Percentiles rank a stretch among this genome's conserved stretches.
phyloP scores from a whole-genome alignment of 2,797 vertebrate species.

The Pipistrellus pipistrellus region DNA sequence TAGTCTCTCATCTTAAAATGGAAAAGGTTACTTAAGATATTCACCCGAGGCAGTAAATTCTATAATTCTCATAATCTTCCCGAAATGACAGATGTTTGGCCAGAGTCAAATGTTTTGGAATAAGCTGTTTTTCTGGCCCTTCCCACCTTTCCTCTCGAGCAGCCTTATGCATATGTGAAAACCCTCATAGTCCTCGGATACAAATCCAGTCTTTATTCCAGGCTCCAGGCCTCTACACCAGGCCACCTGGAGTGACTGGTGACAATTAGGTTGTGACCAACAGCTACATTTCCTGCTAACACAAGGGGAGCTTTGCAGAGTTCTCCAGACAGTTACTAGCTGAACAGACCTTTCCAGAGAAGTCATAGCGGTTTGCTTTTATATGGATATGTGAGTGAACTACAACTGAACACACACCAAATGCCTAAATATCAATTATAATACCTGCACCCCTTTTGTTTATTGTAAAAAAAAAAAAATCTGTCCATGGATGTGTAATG shows the following conservation, averaged over 20 bases:
- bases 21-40: conserved; percentile 68
- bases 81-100: conserved; percentile 72
- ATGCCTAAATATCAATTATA: background rate
- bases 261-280: conserved; percentile 50
- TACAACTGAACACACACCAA: conserved; percentile 1
- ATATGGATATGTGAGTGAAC: background rate
- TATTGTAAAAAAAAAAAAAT: conserved; percentile 15
- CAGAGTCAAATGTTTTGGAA: conserved; percentile 62
- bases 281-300: conserved; percentile 26
- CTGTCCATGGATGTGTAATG: background rate
- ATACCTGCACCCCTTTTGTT: background rate
- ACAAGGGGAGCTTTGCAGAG: conserved; percentile 41
- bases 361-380: conserved; percentile 23
- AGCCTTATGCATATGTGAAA: conserved; percentile 50
- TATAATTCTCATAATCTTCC: conserved; percentile 63
- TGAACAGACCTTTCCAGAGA: background rate
- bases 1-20: conserved; percentile 51
- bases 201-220: background rate
- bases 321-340: background rate
- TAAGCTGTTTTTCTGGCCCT: conserved; percentile 31
- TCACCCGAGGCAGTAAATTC: conserved; percentile 65
- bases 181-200: background rate
- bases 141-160: background rate
- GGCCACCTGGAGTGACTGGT: background rate
- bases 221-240: background rate